These are phyloP conservation scores for Cherax quadricarinatus DNA, from an alignment of 1,140 invertebrate species.

Conservation along the genomic window DNA sequence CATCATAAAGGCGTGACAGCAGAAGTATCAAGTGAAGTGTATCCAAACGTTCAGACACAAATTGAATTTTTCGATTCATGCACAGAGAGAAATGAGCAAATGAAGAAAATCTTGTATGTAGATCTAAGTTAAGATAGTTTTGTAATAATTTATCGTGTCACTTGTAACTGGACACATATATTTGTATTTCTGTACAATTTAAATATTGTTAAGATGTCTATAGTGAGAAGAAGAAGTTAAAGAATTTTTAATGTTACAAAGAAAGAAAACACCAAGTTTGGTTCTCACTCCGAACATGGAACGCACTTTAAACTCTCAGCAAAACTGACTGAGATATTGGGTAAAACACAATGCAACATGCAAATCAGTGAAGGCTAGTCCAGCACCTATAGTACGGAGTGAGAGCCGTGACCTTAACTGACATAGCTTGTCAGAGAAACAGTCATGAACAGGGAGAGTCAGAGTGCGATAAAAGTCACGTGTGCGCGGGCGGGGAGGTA, in stretches of 20 bases:
- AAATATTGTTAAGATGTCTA: slow-evolving; percentile 9
- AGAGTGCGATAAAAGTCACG: slow-evolving; percentile 14
- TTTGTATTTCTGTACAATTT: slow-evolving; percentile 23
- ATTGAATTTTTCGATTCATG: slow-evolving; percentile 2
- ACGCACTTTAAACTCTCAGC: background rate
- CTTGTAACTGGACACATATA: slow-evolving; percentile 27
- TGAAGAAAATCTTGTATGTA: slow-evolving; percentile 18
- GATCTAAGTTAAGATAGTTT: slow-evolving; percentile 9
- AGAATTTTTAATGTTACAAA: slow-evolving; percentile 7
- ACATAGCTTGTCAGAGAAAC: background rate
- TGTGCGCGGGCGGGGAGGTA: background rate
- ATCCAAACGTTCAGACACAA: background rate
- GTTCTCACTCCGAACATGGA: slow-evolving; percentile 1
- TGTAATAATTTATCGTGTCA: slow-evolving; percentile 16
- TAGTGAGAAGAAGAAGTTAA: slow-evolving; percentile 20
- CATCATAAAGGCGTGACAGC: too few relatives aligned
- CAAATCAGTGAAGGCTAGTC: background rate
- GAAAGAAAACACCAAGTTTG: slow-evolving; percentile 5
- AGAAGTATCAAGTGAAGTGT: background rate
- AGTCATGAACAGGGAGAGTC: slow-evolving; percentile 5
- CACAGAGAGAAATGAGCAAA: slow-evolving; percentile 34
- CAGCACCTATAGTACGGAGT: background rate
- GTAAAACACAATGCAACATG: background rate
- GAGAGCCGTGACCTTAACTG: background rate
- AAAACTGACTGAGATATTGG: background rate